Base-by-base conservation (phyloP, 2,888 invertebrate genomes). In the Eupithecia dodoneata region DNA sequence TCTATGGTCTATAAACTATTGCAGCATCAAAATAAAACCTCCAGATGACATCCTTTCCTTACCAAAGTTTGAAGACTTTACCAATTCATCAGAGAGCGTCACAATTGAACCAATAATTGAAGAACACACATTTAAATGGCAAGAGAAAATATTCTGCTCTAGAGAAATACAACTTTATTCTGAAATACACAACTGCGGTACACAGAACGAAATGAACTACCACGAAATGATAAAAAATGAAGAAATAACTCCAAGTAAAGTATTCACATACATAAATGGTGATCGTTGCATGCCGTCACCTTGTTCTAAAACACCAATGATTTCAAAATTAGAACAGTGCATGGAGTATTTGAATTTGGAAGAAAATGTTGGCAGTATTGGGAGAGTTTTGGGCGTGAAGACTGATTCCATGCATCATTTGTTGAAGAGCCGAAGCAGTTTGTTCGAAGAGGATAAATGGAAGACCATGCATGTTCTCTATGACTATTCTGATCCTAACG, bases 91-190 rank as follows among this genome's bases (percentile, higher is more conserved):
- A 2, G 83, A 87, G 30, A 81, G 77, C 12, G 77, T 88, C 6
- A 86, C 87, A 66, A 79, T 88, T 47, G 87, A 88, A 77, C 84
- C 84, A 2, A 86, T 83, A 41, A 79, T 85, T 2, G 88, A 92
- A 76, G 92, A 93, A 81, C 88, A 92, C 76, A 86, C 81, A 66
- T 96, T 97, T 80, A 88, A 90, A 81, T 98, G 98, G 98, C 97
- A 98, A 87, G 96, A 97, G 85, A 98, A 97, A 91, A 89, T 95
- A 0, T 96, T 97, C 77, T 96, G 96, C 81, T 90, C 92, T 10
- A 92, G 91, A 83, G 97, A 97, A 88, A 86, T 95, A 12, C 94
- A 96, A 73, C 95, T 95, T 75, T 97, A 96, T 84, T 89, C 89
- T 2, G 96, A 97, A 59, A 88, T 93, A 63, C 94, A 95, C 66